phyloP scores from a whole-genome alignment of 2,113 vertebrate genomes.

The Blennius ocellaris region DNA sequence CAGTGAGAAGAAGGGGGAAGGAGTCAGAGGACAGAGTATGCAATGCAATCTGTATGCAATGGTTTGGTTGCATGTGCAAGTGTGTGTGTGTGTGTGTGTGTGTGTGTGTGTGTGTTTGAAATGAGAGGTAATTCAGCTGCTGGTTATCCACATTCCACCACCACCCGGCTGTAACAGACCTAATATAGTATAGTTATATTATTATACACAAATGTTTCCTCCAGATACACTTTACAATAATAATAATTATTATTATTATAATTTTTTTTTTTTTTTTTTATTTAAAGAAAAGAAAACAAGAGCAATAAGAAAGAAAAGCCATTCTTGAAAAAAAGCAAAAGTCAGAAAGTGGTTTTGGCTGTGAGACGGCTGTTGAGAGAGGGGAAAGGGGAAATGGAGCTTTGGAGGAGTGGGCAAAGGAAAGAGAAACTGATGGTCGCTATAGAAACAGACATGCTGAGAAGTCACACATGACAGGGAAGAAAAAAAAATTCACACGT shows the following conservation, averaged over 20 bases:
- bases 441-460: conserved; percentile 58
- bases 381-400: conserved; percentile 48
- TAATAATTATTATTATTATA: conserved; percentile 67
- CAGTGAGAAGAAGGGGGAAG: conserved; percentile 29
- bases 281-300: conserved; percentile 38
- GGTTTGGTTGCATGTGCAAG: conserved; percentile 10
- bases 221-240: conserved; percentile 80
- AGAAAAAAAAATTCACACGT: conserved; percentile 76
- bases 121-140: conserved; percentile 78
- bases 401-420: conserved; percentile 33
- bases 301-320: conserved; percentile 70
- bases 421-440: conserved; percentile 69
- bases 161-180: conserved; percentile 75
- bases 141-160: conserved; percentile 72
- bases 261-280: conserved; percentile 24
- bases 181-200: conserved; percentile 74
- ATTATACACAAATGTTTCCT: conserved; percentile 75
- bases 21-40: conserved; percentile 41
- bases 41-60: conserved; percentile 44
- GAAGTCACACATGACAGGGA: conserved; percentile 66
- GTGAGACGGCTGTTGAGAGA: conserved; percentile 49
- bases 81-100: too few relatives aligned
- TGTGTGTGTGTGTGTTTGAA: conserved; percentile 44
- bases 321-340: conserved; percentile 86
- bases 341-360: conserved; percentile 75